Base-by-base conservation (phyloP, 1,140 invertebrate genomes). In the Drosophila nannoptera region DNA sequence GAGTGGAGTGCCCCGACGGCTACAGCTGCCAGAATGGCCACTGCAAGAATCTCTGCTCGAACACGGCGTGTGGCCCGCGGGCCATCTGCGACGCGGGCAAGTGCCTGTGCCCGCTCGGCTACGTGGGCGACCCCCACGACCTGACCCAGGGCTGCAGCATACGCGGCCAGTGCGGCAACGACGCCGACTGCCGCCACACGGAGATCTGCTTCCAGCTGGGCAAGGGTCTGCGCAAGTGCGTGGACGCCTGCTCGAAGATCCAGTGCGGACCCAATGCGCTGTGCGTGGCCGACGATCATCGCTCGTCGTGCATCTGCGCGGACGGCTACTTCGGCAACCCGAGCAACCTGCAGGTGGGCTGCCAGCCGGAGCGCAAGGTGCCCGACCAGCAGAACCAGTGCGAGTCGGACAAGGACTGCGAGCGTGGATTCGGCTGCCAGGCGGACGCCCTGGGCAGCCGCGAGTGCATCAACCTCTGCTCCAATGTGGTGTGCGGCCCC, bases 201-300 rank as follows among this genome's bases (percentile, higher is more conserved):
- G 93, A 97, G 90, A 97, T 97, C 78, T 97, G 96, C 87, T 96
- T 96, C 90, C 95, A 96, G 90, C 82, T 95, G 40, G 92, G 93
- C 32, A 94, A 93, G 90, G 94, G 93, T 7, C 83, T 93, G 4
- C 91, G 96, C 40, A 95, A 95, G 88, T 97, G 96, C 89, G 93
- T 97, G 1, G 95, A 97, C 80, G 95, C 94, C 4, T 97, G 96
- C 81, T 94, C 93, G 58, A 96, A 96, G 90, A 91, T 95, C 7
- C 95, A 97, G 78, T 97, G 96, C 88, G 96, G 96, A 9, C 96
- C 96, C 1, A 97, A 97, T 89, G 96, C 96, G 4, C 89, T 97
- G 1, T 98, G 96, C 83, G 92, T 97, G 0, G 93, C 94, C 16
- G 92, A 95, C 59, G 94, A 95, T 78, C 96, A 97, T 88, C 92